Base-by-base conservation (phyloP, 2,113 vertebrate species). In the Scopus umbretta region DNA sequence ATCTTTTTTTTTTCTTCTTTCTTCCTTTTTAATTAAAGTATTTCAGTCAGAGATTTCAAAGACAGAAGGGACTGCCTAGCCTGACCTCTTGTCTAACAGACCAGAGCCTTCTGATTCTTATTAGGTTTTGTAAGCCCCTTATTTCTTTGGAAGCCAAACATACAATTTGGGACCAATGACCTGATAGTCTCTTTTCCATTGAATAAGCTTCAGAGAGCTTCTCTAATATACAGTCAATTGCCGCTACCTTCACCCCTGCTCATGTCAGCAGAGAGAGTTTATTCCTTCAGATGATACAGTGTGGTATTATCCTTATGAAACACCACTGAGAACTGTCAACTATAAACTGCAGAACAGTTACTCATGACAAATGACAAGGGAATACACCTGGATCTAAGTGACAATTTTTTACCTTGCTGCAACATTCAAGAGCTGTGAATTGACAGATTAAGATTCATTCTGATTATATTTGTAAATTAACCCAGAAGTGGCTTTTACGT, bases 301-400 rank as follows among this genome's bases (percentile, higher is more conserved):
- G 49, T 22, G 74, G 78, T 25, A 90, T 93, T 83, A 90, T n/a
- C 87, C 92, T 86, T 75, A 97, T 87, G 95, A 94, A 97, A 83
- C 72, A 43, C 71, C 72, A 6, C 29, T 49, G 81, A 93, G 83
- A 86, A 32, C 75, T 93, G 83, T 76, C 94, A 92, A 17, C 56
- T 22, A 42, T 76, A 55, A 97, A 95, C 79, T 88, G 72, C 76
- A 67, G 27, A 93, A 30, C 81, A 38, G 94, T 73, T 80, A 62
- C 76, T 89, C 6, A 6, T 96, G 95, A 94, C 90, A 88, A 94
- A 95, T 59, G 87, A 89, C 8, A 29, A 78, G 76, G 40, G 86
- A 94, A 86, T 75, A 56, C 55, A 91, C 91, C 90, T 88, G 86
- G 21, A 63, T 55, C 71, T 76, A 36, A 56, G 32, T 13, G 84